These are phyloP conservation scores for Drosophila ambigua DNA, from an alignment of 1,140 invertebrate genomes.

Conservation along the genomic window DNA sequence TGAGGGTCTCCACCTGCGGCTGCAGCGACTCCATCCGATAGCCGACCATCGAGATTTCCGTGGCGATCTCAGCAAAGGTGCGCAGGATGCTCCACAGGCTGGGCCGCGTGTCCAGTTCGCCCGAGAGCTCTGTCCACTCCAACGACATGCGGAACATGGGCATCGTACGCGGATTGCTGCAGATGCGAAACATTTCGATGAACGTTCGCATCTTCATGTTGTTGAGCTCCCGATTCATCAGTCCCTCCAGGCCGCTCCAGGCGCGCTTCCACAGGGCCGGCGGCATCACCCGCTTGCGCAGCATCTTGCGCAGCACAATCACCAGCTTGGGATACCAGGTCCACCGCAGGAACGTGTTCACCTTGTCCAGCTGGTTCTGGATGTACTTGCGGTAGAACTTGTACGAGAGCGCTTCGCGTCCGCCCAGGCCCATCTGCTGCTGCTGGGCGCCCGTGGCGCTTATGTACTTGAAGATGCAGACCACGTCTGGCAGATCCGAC, in stretches of 20 bases:
- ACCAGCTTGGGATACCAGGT: conserved; percentile 84
- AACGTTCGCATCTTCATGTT: conserved; percentile 85
- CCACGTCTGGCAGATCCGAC: conserved; percentile 84
- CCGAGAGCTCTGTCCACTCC: conserved; percentile 75
- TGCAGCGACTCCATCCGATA: conserved; percentile 84
- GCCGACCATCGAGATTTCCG: conserved; percentile 83
- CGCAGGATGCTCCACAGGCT: conserved; percentile 75
- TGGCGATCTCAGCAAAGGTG: conserved; percentile 78
- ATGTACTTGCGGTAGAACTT: conserved; percentile 75
- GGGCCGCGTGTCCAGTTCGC: conserved; percentile 80
- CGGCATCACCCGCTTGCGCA: conserved; percentile 74
- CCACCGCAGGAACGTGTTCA: conserved; percentile 74
- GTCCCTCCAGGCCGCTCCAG: conserved; percentile 81
- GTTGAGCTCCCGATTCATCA: conserved; percentile 85
- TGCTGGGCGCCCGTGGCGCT: conserved; percentile 83
- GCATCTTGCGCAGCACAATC: conserved; percentile 71
- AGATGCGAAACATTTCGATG: conserved; percentile 84
- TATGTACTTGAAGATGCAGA: conserved; percentile 77
- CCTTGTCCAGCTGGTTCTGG: conserved; percentile 82
- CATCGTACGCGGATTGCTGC: conserved; percentile 79
- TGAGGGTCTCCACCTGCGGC: conserved; percentile 72
- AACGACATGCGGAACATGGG: conserved; percentile 85
- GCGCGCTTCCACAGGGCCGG: conserved; percentile 55
- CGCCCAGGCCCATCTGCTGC: conserved; percentile 82
- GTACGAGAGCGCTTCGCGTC: conserved; percentile 69